phyloP scores from a whole-genome alignment of 1,140 invertebrate species.

The Choristoneura fumiferana region DNA sequence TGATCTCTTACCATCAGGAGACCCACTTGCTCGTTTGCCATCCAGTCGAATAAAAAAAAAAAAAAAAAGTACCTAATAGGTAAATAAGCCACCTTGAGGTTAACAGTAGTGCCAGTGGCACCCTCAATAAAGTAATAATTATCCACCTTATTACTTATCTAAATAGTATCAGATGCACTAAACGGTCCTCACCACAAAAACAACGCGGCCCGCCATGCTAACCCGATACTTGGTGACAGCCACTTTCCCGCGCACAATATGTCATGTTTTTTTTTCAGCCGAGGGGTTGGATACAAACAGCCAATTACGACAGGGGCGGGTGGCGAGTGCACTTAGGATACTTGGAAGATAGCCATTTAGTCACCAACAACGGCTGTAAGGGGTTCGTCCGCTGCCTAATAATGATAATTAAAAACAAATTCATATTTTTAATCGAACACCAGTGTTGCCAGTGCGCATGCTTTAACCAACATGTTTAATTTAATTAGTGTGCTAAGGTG shows the following conservation, averaged over 20 bases:
- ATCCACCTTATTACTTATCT: slow-evolving; percentile 49
- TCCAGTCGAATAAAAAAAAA: too few species aligned
- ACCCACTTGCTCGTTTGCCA: too few species aligned
- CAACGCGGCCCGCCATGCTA: slow-evolving; percentile 50
- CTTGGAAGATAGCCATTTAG: slow-evolving; percentile 65
- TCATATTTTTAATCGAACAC: slow-evolving; percentile 32
- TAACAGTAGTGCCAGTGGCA: not conserved
- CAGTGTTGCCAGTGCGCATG: slow-evolving; percentile 60
- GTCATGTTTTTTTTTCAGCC: slow-evolving; percentile 69
- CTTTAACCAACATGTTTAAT: slow-evolving; percentile 56
- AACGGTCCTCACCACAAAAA: slow-evolving; percentile 67
- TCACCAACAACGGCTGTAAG: slow-evolving; percentile 59
- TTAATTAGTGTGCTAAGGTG: slow-evolving; percentile 65
- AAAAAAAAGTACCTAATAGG: too few species aligned
- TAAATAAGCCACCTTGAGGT: too few species aligned
- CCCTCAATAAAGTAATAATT: slow-evolving; percentile 21
- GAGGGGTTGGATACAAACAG: slow-evolving; percentile 75
- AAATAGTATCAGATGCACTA: slow-evolving; percentile 62
- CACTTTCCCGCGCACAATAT: slow-evolving; percentile 73
- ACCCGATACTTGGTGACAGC: slow-evolving; percentile 68
- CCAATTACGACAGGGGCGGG: slow-evolving; percentile 70
- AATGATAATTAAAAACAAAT: slow-evolving; percentile 24
- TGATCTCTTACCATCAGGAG: too few species aligned
- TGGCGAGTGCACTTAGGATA: slow-evolving; percentile 49
- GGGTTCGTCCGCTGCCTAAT: slow-evolving; percentile 45